Conservation (phyloP, 2,888 invertebrate species). For the Amblyteles armatorius region DNA sequence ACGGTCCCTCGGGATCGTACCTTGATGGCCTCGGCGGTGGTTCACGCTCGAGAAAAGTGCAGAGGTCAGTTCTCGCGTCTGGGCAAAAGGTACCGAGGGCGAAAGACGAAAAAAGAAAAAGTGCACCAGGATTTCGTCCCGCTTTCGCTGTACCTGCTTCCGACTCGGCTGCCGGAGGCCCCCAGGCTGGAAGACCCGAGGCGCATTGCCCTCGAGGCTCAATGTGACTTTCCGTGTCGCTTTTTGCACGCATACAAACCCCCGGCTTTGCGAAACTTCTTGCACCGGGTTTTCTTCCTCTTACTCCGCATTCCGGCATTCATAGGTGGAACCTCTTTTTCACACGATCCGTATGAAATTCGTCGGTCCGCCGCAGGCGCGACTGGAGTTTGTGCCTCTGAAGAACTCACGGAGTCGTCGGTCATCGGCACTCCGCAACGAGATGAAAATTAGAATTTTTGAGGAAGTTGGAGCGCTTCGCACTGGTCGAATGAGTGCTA, state of each 20-base stretch:
- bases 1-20: slow-evolving; percentile 43
- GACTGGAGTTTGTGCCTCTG: slow-evolving; percentile 30
- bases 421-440: slow-evolving; percentile 18
- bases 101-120: slow-evolving; percentile 14
- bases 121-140: slow-evolving; percentile 31
- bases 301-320: neutral
- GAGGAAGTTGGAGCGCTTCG: neutral
- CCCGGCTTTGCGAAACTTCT: slow-evolving; percentile 55
- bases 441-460: neutral
- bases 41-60: slow-evolving; percentile 49
- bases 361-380: slow-evolving; percentile 37
- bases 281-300: slow-evolving; percentile 20
- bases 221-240: slow-evolving; percentile 19
- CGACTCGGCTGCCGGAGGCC: slow-evolving; percentile 19
- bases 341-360: neutral
- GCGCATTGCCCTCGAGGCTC: slow-evolving; percentile 43
- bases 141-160: slow-evolving; percentile 28
- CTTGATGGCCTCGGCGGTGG: slow-evolving; percentile 28
- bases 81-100: slow-evolving; percentile 13
- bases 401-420: slow-evolving; percentile 21
- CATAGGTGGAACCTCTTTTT: neutral
- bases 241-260: slow-evolving; percentile 46
- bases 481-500: too few species aligned
- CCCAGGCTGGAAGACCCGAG: slow-evolving; percentile 46
- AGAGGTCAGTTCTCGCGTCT: slow-evolving; percentile 56